Conservation (phyloP, 2,888 invertebrate species). For the Marasmarcha lunaedactyla region DNA sequence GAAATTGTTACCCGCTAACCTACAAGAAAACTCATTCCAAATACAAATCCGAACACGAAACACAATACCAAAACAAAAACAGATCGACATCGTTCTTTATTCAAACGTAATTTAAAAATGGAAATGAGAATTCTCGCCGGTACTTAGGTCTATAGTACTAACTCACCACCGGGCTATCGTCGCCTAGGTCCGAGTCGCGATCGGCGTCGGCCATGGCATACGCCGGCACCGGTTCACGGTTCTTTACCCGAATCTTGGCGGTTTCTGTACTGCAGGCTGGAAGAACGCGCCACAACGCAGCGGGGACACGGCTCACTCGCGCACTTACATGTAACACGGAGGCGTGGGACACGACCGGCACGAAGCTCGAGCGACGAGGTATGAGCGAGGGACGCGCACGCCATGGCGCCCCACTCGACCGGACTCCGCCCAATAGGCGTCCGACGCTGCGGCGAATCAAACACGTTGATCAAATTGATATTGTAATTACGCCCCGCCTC, state of each 20-base stretch:
- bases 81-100: no score
- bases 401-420: conserved; percentile 32
- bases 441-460: conserved; percentile 60
- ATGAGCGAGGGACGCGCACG: conserved; percentile 28
- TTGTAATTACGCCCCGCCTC: conserved; percentile 58
- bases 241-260: conserved; percentile 91
- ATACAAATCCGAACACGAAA: no score
- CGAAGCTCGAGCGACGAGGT: conserved; percentile 44
- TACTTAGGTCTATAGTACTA: no score
- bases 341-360: conserved; percentile 31
- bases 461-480: conserved; percentile 63
- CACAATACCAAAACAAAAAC: no score
- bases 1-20: no score
- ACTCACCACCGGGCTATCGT: conserved; percentile 82
- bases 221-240: conserved; percentile 87
- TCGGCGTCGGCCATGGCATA: conserved; percentile 81
- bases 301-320: conserved; percentile 39
- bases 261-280: conserved; percentile 24
- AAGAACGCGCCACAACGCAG: conserved; percentile 31
- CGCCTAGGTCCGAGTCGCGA: conserved; percentile 80
- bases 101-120: no score
- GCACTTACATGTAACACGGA: conserved; percentile 37
- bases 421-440: conserved; percentile 59
- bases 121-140: no score
- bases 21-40: no score